Conservation (phyloP, 2,888 invertebrate genomes). For the Horisme vitalbata region DNA sequence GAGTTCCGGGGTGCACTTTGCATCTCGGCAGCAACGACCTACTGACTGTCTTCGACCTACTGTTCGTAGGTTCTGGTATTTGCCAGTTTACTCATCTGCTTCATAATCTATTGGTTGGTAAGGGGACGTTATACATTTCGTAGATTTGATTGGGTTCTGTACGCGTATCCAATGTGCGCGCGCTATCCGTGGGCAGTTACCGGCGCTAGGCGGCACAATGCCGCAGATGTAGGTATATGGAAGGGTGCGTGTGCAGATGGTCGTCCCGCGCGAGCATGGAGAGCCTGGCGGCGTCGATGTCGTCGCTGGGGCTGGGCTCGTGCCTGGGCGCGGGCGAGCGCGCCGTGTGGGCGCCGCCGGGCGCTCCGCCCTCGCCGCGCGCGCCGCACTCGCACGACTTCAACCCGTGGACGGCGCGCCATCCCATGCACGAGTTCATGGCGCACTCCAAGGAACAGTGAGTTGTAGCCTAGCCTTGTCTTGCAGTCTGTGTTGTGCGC, state of each 20-base stretch:
- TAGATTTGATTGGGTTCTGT: no score
- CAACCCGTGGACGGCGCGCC: conserved; percentile 72
- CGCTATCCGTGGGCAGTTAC: no score
- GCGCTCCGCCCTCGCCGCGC: conserved; percentile 30
- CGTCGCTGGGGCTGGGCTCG: conserved; percentile 44
- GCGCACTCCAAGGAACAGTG: conserved; percentile 53
- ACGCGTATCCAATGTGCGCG: no score
- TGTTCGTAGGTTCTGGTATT: no score
- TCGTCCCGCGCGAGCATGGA: conserved; percentile 52
- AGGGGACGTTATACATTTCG: no score
- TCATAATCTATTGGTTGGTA: no score
- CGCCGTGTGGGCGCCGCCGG: conserved; percentile 55
- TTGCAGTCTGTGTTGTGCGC: background rate
- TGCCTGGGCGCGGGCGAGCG: conserved; percentile 43
- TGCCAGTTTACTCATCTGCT: no score
- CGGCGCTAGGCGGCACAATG: no score
- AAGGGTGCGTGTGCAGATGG: conserved; percentile 43
- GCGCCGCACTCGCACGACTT: conserved; percentile 51
- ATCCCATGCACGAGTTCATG: conserved; percentile 68
- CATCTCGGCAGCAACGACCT: no score
- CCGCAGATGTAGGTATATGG: no score
- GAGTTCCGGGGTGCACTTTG: no score
- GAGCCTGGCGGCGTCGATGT: conserved; percentile 53
- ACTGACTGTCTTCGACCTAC: no score
- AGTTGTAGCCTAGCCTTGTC: conserved; percentile 40